phyloP scores from a whole-genome alignment of 2,888 invertebrate genomes.

The Epistrophe grossulariae region DNA sequence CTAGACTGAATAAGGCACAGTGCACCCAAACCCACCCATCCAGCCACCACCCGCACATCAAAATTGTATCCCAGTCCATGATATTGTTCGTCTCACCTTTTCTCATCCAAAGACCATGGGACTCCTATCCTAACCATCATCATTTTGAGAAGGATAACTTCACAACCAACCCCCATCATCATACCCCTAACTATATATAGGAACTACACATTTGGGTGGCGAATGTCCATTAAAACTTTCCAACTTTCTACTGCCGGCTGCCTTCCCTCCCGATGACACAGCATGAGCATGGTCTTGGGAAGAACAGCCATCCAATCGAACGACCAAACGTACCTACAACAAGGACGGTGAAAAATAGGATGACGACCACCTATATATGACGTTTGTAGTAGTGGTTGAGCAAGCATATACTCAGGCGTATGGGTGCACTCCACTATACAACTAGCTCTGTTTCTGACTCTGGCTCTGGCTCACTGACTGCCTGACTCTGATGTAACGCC shows the following conservation, averaged over 20 bases:
- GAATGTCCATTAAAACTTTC: slow-evolving; percentile 76
- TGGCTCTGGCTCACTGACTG: slow-evolving; percentile 44
- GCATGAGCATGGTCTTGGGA: slow-evolving; percentile 14
- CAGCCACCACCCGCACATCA: slow-evolving; percentile 38
- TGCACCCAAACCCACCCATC: slow-evolving; percentile 41
- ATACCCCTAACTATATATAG: slow-evolving; percentile 21
- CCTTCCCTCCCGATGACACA: slow-evolving; percentile 50
- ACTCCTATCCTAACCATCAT: slow-evolving; percentile 15
- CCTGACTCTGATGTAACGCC: slow-evolving; percentile 66
- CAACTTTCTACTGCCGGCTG: slow-evolving; percentile 49
- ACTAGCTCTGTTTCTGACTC: slow-evolving; percentile 32
- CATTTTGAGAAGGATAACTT: slow-evolving; percentile 65
- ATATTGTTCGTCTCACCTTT: slow-evolving; percentile 52
- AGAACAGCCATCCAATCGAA: slow-evolving; percentile 56
- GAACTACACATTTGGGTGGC: slow-evolving; percentile 61
- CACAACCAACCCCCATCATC: not conserved
- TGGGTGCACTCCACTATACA: slow-evolving; percentile 38
- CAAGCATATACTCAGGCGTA: slow-evolving; percentile 17
- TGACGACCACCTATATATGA: slow-evolving; percentile 49
- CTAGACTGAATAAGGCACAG: slow-evolving; percentile 65
- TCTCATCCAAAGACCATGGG: slow-evolving; percentile 20
- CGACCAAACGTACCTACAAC: slow-evolving; percentile 33
- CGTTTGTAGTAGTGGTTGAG: slow-evolving; percentile 27
- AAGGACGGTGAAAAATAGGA: slow-evolving; percentile 38
- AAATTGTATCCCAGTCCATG: slow-evolving; percentile 61